Conservation (phyloP, 2,888 invertebrate species). For the Hypercompe scribonia region DNA sequence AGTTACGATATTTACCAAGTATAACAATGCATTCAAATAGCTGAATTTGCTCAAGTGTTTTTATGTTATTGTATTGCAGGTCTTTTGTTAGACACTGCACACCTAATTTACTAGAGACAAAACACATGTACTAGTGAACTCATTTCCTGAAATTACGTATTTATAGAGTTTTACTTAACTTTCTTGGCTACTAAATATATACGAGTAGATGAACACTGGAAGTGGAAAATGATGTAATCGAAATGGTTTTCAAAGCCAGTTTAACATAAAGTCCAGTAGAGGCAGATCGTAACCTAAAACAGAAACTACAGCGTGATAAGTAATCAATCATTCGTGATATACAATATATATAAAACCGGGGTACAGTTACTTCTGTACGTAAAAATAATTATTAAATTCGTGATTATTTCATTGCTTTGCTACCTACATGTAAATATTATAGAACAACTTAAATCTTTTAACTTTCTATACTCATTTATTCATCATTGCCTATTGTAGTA, state of each 20-base stretch:
- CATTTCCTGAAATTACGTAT: constrained; percentile 7
- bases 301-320: no score
- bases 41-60: constrained; percentile 18
- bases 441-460: no score
- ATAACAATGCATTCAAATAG: constrained; percentile 1
- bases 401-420: background rate
- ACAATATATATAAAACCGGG: no score
- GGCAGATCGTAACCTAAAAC: no score
- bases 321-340: no score
- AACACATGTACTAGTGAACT: constrained; percentile 11
- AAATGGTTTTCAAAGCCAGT: background rate
- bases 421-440: no score
- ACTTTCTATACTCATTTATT: no score
- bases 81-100: background rate
- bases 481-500: no score
- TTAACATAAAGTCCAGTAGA: no score
- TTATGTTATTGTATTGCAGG: constrained; percentile 4
- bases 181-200: background rate
- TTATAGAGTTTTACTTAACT: background rate
- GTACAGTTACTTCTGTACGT: no score
- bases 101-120: background rate
- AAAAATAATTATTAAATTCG: no score
- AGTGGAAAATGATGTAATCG: background rate
- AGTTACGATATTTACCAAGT: background rate
- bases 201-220: no score